phyloP scores from a whole-genome alignment of 2,888 invertebrate genomes.

The Dexiosoma caninum region DNA sequence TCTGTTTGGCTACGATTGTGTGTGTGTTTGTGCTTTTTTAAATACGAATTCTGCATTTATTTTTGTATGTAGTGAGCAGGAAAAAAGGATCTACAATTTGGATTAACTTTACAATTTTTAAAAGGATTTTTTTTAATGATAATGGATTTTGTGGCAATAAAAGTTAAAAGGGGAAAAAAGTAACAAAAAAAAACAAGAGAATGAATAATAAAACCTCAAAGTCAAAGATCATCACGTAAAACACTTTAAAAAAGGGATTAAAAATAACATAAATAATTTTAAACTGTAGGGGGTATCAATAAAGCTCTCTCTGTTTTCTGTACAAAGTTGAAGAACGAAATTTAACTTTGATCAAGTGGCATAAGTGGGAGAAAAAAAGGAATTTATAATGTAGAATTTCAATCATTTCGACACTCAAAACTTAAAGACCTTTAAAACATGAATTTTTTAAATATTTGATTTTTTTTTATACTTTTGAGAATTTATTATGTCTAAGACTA shows the following conservation, averaged over 20 bases:
- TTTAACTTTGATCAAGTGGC: no score
- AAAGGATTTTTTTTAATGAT: conserved; percentile 53
- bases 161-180: conserved; percentile 9
- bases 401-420: no score
- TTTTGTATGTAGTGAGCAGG: not conserved
- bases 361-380: no score
- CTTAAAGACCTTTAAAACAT: no score
- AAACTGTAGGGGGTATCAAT: not conserved
- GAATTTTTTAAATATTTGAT: no score
- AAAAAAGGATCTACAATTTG: conserved; percentile 32
- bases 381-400: no score
- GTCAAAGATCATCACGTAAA: conserved; percentile 34
- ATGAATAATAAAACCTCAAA: conserved; percentile 33
- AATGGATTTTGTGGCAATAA: conserved; percentile 54
- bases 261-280: not conserved
- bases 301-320: no score
- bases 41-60: conserved; percentile 43
- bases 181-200: not conserved
- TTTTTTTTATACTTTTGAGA: no score
- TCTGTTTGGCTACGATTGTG: conserved; percentile 7
- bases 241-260: conserved; percentile 4
- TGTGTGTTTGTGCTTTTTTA: not conserved
- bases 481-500: no score
- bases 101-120: conserved; percentile 58
- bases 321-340: no score